Percentiles rank a stretch among this genome's conserved stretches.
These are phyloP conservation scores for Leptothorax acervorum DNA, from an alignment of 2,888 invertebrate species.

Conservation along the genomic window DNA sequence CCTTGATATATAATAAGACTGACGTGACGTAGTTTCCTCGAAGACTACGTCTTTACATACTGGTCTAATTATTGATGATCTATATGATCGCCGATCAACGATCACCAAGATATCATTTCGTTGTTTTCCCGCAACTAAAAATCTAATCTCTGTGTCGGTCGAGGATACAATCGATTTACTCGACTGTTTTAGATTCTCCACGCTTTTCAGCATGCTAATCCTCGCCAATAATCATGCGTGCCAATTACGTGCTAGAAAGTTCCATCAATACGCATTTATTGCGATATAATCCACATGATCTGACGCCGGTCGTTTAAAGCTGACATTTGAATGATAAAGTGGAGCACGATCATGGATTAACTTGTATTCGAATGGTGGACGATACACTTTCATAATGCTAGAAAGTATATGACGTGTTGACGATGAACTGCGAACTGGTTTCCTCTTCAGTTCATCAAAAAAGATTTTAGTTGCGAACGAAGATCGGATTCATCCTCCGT, in stretches of 20 bases:
- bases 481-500: conserved; percentile 19
- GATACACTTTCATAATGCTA: conserved; percentile 55
- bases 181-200: conserved; percentile 34
- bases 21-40: conserved; percentile 23
- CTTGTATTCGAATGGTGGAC: conserved; percentile 41
- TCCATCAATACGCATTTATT: conserved; percentile 48
- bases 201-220: conserved; percentile 29
- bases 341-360: conserved; percentile 53
- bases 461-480: conserved; percentile 1
- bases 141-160: conserved; percentile 15
- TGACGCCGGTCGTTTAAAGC: conserved; percentile 35
- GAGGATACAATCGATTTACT: conserved; percentile 43
- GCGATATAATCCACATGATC: conserved; percentile 48
- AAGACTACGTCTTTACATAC: conserved; percentile 24
- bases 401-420: conserved; percentile 38
- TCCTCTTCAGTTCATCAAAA: conserved; percentile 24
- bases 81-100: neutral
- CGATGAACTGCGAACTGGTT: conserved; percentile 31
- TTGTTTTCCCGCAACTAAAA: conserved; percentile 23
- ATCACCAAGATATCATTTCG: conserved; percentile 7
- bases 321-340: conserved; percentile 55
- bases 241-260: conserved; percentile 53
- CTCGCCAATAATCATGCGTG: conserved; percentile 48
- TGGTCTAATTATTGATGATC: conserved; percentile 37
- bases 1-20: conserved; percentile 41